Conservation (phyloP, 2,888 invertebrate genomes). For the Eurois occulta region DNA sequence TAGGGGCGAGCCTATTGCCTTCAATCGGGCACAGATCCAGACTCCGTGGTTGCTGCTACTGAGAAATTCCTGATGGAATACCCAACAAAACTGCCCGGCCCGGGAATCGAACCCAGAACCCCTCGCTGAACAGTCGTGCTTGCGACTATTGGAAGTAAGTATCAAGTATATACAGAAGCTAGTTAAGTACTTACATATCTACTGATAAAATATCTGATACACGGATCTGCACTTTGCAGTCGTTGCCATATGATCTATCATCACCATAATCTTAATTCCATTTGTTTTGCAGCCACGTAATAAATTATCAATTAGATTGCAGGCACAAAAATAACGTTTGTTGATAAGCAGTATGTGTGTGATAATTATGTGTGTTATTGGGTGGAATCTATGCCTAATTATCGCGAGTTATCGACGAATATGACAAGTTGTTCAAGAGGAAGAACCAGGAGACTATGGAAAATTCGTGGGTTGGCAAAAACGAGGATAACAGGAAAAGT, state of each 20-base stretch:
- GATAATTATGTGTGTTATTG: neutral
- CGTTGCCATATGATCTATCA: neutral
- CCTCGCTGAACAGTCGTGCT: neutral
- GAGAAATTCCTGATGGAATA: neutral
- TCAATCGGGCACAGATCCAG: neutral
- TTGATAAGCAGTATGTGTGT: neutral
- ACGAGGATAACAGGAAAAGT: conserved; percentile 75
- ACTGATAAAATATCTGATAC: neutral
- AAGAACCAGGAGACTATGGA: conserved; percentile 87
- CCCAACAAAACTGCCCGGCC: neutral
- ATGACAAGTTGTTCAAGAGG: conserved; percentile 87
- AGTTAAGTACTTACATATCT: neutral
- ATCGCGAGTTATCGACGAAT: conserved; percentile 84
- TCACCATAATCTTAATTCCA: neutral
- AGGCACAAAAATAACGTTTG: neutral
- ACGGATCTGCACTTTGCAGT: neutral
- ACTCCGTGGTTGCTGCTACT: neutral
- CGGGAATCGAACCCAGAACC: neutral
- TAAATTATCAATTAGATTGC: neutral
- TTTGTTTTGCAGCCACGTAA: neutral
- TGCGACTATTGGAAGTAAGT: neutral
- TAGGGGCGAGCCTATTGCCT: neutral
- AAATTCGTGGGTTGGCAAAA: conserved; percentile 89
- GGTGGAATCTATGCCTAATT: conserved; percentile 63
- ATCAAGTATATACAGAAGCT: neutral